Percentiles rank a stretch among this genome's conserved stretches.
These are phyloP conservation scores for Mycteria americana DNA, from an alignment of 2,797 vertebrate species.

Conservation along the genomic window DNA sequence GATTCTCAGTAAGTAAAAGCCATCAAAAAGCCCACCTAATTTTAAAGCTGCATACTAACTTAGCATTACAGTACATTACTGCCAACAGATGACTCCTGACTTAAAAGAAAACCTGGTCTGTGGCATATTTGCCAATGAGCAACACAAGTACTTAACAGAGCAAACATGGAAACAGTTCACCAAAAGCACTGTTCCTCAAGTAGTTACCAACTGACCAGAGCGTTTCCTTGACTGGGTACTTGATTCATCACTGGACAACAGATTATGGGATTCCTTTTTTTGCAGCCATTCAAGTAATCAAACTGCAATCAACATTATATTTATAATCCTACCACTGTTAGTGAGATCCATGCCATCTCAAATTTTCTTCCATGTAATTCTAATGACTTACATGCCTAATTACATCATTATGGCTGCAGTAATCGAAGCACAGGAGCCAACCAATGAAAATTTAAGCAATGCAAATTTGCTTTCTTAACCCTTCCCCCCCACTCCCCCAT, in stretches of 20 bases:
- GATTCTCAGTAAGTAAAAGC: neutral
- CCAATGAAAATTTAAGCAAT: neutral
- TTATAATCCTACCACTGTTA: neutral
- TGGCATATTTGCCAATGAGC: neutral
- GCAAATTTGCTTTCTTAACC: neutral
- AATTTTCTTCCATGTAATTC: neutral
- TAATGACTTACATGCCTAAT: neutral
- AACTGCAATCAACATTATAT: neutral
- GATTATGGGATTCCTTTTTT: neutral
- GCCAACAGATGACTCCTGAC: neutral
- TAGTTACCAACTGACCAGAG: neutral
- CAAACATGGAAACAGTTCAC: neutral
- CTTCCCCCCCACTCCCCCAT: too few species aligned
- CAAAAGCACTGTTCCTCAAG: neutral
- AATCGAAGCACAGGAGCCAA: neutral
- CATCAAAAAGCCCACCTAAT: neutral
- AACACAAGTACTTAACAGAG: neutral
- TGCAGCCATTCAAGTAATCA: neutral
- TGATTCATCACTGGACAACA: rapidly evolving
- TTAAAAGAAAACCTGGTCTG: neutral
- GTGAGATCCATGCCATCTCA: neutral
- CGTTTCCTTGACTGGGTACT: neutral
- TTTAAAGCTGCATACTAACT: neutral
- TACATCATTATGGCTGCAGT: neutral
- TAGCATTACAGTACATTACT: neutral